Conservation (phyloP, 2,113 vertebrate species). For the Solenodon paradoxus region DNA sequence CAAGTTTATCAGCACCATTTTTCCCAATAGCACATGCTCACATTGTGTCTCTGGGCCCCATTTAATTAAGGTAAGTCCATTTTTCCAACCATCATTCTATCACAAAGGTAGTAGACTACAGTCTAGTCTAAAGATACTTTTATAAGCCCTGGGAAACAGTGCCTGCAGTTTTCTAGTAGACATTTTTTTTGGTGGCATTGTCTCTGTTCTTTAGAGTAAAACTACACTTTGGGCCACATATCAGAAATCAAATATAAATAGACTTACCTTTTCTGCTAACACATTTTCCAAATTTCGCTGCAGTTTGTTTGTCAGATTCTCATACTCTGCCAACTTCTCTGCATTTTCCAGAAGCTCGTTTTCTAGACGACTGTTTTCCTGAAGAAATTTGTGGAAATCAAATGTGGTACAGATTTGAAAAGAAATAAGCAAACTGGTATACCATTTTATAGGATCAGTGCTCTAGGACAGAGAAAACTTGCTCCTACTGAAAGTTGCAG, state of each 20-base stretch:
- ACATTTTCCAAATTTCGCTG: conserved; percentile 91
- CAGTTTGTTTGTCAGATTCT: conserved; percentile 88
- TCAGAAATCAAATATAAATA: background rate
- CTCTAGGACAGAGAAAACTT: background rate
- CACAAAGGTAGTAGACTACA: background rate
- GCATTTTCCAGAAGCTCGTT: conserved; percentile 89
- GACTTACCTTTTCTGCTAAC: conserved; percentile 91
- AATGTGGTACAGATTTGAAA: background rate
- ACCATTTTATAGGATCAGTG: background rate
- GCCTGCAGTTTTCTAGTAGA: background rate
- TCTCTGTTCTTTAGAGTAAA: background rate
- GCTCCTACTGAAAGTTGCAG: background rate
- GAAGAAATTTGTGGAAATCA: conserved; percentile 35
- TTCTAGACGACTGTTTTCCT: conserved; percentile 94
- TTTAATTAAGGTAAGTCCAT: background rate
- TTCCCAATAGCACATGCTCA: background rate
- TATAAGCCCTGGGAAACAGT: background rate
- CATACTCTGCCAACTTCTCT: conserved; percentile 87
- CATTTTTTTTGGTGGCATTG: background rate
- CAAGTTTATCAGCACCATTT: background rate
- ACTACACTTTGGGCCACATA: background rate
- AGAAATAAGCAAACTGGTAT: conserved; percentile 12
- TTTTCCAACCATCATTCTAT: background rate
- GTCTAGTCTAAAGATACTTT: background rate
- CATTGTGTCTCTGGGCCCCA: background rate